A percentile compares a stretch with the other conserved stretches of the same genome.
These are phyloP conservation scores for Luffia ferchaultella DNA, from an alignment of 2,888 invertebrate species.

Conservation along the genomic window DNA sequence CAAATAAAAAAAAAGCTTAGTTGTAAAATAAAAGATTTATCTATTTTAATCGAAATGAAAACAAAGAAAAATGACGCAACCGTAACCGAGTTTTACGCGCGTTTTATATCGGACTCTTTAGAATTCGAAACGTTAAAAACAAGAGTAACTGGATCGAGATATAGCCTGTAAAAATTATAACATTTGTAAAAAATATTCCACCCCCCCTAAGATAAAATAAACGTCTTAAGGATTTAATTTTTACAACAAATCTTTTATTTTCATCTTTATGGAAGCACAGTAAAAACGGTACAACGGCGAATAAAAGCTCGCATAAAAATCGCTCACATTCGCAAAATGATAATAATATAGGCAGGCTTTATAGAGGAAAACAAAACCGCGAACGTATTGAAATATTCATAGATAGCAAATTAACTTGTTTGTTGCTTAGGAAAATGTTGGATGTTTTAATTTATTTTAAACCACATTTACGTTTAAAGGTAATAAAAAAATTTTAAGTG, in stretches of 20 bases:
- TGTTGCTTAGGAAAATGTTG: no score
- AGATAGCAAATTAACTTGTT: background rate
- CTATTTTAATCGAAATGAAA: background rate
- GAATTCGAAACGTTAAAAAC: constrained; percentile 42
- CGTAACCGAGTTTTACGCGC: constrained; percentile 21
- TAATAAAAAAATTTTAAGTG: no score
- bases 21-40: no score
- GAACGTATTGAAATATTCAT: background rate
- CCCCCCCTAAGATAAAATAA: constrained; percentile 34
- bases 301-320: constrained; percentile 45
- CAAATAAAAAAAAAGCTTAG: no score
- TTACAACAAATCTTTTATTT: constrained; percentile 56
- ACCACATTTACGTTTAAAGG: no score
- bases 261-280: constrained; percentile 40
- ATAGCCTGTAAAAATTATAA: constrained; percentile 49
- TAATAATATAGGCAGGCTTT: constrained; percentile 25
- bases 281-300: constrained; percentile 36
- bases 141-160: constrained; percentile 34
- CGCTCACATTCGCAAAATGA: constrained; percentile 37
- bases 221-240: constrained; percentile 55
- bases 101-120: constrained; percentile 37
- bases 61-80: background rate
- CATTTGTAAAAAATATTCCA: constrained; percentile 23
- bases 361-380: background rate
- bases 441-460: no score